Evolutionary conservation across 2,888 invertebrate species (phyloP).

Genomic region (Coecobrya sp.): DNA sequence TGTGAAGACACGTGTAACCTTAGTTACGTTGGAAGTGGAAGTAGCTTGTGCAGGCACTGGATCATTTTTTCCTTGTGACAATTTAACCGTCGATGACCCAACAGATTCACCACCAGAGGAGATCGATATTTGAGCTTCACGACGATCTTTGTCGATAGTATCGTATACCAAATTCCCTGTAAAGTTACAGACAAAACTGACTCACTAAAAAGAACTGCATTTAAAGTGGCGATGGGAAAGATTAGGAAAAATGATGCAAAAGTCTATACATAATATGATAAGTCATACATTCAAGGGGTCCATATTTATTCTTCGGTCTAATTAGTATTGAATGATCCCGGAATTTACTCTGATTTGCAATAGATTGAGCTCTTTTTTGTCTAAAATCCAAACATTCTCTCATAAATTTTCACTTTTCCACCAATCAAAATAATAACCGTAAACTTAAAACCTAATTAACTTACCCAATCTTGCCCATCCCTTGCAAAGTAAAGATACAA

Average conservation of each 20-base stretch:
- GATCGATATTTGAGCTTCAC: not conserved
- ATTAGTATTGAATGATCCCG: not conserved
- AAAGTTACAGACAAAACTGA: too few relatives aligned
- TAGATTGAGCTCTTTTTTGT: not conserved
- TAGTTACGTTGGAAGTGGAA: not conserved
- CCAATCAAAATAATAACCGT: too few relatives aligned
- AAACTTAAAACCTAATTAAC: not conserved
- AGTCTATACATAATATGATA: too few relatives aligned
- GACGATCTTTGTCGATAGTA: not conserved
- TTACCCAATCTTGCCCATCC: not conserved
- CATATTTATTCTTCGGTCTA: not conserved
- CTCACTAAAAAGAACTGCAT: too few relatives aligned
- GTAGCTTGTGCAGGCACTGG: not conserved
- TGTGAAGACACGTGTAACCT: slow-evolving; percentile 15
- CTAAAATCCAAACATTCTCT: slow-evolving; percentile 1
- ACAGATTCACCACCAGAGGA: not conserved
- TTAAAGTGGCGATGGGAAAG: too few relatives aligned
- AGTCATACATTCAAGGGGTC: slow-evolving; percentile 7
- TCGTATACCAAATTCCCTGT: slow-evolving; percentile 37
- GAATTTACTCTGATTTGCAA: not conserved
- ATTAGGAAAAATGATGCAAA: too few relatives aligned
- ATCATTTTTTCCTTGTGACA: not conserved
- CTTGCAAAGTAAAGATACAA: slow-evolving; percentile 41
- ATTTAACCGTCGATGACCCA: not conserved
- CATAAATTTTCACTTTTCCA: not conserved